Conservation (phyloP, 1,140 invertebrate species). For the Lucilia cuprina region DNA sequence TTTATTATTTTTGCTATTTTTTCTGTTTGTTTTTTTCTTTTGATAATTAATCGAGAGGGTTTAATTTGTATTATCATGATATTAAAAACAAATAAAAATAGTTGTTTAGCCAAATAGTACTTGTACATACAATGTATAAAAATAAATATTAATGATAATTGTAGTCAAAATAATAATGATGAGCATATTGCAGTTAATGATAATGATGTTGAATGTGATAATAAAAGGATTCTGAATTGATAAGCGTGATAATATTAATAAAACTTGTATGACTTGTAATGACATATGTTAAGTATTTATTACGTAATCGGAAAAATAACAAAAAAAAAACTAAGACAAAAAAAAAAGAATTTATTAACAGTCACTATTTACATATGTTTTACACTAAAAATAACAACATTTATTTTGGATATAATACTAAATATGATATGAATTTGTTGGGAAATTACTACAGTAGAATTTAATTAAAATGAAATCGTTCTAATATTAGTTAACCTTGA, state of each 20-base stretch:
- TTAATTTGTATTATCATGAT: too few species aligned
- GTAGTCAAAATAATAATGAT: too few species aligned
- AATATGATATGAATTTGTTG: background rate
- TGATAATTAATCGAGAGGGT: too few species aligned
- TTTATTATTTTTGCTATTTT: too few species aligned
- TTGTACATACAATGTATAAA: too few species aligned
- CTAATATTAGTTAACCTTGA: background rate
- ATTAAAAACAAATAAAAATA: too few species aligned
- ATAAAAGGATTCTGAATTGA: background rate
- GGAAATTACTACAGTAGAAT: background rate
- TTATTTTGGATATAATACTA: background rate
- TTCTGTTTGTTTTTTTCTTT: too few species aligned
- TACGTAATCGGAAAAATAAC: background rate
- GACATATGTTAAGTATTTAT: constrained; percentile 1
- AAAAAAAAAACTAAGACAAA: too few species aligned
- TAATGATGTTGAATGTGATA: background rate
- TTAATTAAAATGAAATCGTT: background rate
- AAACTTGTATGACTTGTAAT: constrained; percentile 6
- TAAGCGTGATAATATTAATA: constrained; percentile 3
- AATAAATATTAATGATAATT: too few species aligned
- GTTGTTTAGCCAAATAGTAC: too few species aligned
- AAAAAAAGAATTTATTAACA: background rate
- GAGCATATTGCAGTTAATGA: too few species aligned
- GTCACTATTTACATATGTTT: background rate
- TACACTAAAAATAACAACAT: background rate